Evolutionary conservation across 1,140 invertebrate species (phyloP).

Genomic region (Ips typographus): DNA sequence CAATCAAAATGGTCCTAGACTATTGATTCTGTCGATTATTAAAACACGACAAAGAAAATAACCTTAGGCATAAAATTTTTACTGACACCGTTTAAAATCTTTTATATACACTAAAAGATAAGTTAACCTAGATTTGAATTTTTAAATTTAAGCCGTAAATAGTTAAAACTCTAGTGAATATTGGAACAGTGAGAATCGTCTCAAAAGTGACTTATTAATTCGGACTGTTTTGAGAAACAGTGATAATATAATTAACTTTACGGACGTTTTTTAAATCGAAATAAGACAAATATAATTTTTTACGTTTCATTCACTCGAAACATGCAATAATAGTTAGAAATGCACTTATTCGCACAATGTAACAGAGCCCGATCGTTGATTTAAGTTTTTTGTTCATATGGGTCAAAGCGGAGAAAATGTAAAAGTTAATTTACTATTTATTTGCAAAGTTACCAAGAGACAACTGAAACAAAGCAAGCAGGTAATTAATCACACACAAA

Average conservation of each 20-base stretch:
- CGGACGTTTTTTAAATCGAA: constrained; percentile 21
- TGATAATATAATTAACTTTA: constrained; percentile 18
- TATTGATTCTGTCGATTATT: constrained; percentile 9
- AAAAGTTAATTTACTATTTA: too few species aligned
- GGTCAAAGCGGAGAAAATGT: too few species aligned
- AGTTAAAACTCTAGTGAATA: constrained; percentile 12
- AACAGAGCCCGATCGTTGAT: background rate
- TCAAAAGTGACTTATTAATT: constrained; percentile 8
- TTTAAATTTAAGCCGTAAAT: constrained; percentile 6
- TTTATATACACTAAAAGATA: constrained; percentile 12
- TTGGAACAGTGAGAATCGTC: background rate
- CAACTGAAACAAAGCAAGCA: too few species aligned
- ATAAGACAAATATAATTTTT: constrained; percentile 25
- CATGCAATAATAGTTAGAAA: constrained; percentile 46
- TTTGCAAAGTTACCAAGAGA: too few species aligned
- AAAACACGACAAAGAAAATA: constrained; percentile 2
- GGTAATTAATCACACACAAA: too few species aligned
- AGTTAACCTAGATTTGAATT: constrained; percentile 18
- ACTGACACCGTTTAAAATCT: constrained; percentile 14
- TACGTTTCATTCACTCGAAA: constrained; percentile 35
- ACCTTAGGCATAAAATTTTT: constrained; percentile 18
- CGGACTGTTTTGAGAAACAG: constrained; percentile 21
- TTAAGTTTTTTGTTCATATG: too few species aligned
- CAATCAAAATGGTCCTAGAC: constrained; percentile 9
- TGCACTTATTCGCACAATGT: constrained; percentile 45